Evolutionary conservation across 2,888 invertebrate genomes (phyloP).

Genomic region (Syrphus vitripennis): DNA sequence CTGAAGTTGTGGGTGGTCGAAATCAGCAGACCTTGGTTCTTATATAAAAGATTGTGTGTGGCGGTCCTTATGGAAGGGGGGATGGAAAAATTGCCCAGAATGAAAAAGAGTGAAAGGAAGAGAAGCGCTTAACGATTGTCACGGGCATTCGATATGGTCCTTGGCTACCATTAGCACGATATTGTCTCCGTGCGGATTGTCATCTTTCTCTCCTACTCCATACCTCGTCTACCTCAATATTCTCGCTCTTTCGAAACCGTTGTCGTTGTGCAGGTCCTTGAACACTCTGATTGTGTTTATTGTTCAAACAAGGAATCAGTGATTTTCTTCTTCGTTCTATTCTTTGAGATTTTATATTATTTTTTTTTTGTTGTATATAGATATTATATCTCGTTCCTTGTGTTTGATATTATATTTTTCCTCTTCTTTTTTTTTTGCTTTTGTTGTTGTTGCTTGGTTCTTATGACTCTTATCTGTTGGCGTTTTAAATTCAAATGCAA

Average conservation of each 20-base stretch:
- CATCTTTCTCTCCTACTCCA: conserved; percentile 15
- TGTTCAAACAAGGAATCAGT: conserved; percentile 64
- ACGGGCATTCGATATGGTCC: conserved; percentile 69
- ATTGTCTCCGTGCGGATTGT: conserved; percentile 65
- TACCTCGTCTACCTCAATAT: conserved; percentile 28
- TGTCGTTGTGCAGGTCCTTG: conserved; percentile 37
- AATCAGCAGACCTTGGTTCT: background rate
- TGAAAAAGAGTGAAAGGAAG: conserved; percentile 1
- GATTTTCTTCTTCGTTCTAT: conserved; percentile 45
- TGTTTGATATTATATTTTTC: conserved; percentile 4
- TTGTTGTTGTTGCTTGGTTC: background rate
- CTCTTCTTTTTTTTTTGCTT: background rate
- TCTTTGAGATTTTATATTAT: conserved; percentile 1
- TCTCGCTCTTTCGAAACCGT: conserved; percentile 7
- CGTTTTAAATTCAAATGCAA: conserved; percentile 68
- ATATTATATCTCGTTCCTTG: background rate
- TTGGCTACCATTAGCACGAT: conserved; percentile 69
- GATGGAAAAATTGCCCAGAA: background rate
- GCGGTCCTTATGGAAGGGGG: too few relatives aligned
- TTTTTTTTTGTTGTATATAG: background rate
- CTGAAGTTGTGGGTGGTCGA: conserved; percentile 13
- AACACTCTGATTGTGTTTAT: conserved; percentile 66
- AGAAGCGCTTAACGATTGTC: conserved; percentile 67
- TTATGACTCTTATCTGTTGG: conserved; percentile 52
- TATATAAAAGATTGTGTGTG: conserved; percentile 14